Evolutionary conservation across 1,140 invertebrate genomes (phyloP).

Genomic region (Pseudomyrmex gracilis): DNA sequence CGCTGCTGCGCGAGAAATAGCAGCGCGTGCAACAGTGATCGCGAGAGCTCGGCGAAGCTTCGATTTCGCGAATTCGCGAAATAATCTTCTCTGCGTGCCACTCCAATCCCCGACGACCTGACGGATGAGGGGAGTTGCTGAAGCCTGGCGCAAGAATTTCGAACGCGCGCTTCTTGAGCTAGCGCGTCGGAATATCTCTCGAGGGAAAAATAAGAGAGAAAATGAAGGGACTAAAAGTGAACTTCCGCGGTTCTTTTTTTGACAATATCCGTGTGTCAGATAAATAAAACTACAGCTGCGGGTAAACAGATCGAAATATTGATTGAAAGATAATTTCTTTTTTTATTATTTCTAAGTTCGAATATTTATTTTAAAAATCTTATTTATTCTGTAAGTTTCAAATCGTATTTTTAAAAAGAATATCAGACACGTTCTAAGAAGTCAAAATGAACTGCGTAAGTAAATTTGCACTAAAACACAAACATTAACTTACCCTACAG

Average conservation of each 20-base stretch:
- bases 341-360: background rate
- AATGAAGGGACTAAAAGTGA: background rate
- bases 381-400: background rate
- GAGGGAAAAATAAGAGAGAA: slow-evolving; percentile 29
- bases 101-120: background rate
- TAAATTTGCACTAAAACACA: background rate
- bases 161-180: slow-evolving; percentile 42
- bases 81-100: slow-evolving; percentile 45
- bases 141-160: slow-evolving; percentile 61
- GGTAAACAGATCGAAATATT: background rate
- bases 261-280: background rate
- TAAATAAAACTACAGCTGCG: background rate
- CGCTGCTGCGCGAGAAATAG: slow-evolving; percentile 49
- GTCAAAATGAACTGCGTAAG: background rate
- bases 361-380: background rate
- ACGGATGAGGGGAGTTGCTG: slow-evolving; percentile 4
- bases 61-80: slow-evolving; percentile 68
- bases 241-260: background rate
- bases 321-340: background rate
- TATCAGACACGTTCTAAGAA: background rate
- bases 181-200: slow-evolving; percentile 9
- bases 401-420: background rate
- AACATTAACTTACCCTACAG: slow-evolving; percentile 89
- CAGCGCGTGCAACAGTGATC: slow-evolving; percentile 42
- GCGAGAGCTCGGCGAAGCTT: slow-evolving; percentile 18